Evolutionary conservation across 2,797 vertebrate species (phyloP), one percentile per base, ranked within the genome.

Genomic region (Iguana delicatissima): DNA sequence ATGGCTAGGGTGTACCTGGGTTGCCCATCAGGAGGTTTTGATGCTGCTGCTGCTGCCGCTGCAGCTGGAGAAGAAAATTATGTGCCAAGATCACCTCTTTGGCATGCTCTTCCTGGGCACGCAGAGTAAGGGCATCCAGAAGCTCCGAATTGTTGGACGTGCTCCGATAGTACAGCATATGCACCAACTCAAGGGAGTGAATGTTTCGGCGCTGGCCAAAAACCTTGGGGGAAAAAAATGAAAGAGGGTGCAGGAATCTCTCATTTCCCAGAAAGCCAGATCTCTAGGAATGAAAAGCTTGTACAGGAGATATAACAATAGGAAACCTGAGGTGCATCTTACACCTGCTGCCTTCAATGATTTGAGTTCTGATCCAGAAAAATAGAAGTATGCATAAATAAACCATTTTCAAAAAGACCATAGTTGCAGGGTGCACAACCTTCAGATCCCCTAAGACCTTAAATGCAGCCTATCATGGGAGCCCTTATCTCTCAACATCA

Each of bases 111-210:
- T 95, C 94, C 86, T 96, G 97, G 0, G 97, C 97, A 0, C 97
- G 95, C 52, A 95, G 88, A 1, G 91, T 95, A 76, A 97, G 93
- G 6, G 96, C 95, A 0, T 93, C 95, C 87, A 97, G 96, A 76
- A 97, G 93, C 83, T 97, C 97, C 0, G 96, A 94, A 84, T 97
- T 97, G 94, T 97, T 97, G 93, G 97, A 97, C 0, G 97, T 97
- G 89, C 96, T 97, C 80, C 95, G 95, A 72, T 93, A 96, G 90
- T 97, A 97, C 4, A 97, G 90, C 96, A 97, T 97, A 91, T 97
- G 96, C 7, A 96, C 96, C 89, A 97, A 93, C 87, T 96, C 96
- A 74, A 97, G 94, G 1, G 96, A 95, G 81, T 96, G 95, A 24
- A 82, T 83, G 29, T 96, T 97, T 77, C 97, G 95, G 29, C 87